Percentiles rank a stretch among this genome's conserved stretches.
These are phyloP conservation scores for Cryptoblepharus egeriae DNA, from an alignment of 2,797 vertebrate genomes.

Conservation along the genomic window DNA sequence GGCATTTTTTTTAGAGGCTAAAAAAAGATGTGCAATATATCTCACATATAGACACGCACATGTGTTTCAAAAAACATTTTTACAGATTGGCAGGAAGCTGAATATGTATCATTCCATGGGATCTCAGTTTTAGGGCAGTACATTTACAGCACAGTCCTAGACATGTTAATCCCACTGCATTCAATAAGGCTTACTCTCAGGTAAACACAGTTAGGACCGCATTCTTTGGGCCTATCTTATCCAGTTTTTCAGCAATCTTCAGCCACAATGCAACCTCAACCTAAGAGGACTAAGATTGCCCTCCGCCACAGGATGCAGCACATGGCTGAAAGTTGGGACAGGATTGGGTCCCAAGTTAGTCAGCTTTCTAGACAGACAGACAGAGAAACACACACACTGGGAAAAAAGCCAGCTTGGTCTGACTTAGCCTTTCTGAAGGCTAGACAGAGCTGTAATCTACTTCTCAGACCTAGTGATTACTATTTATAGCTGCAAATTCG, in stretches of 20 bases:
- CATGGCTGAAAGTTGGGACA: too few relatives aligned
- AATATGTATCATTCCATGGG: neutral
- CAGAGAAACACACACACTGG: neutral
- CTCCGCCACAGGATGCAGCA: too few relatives aligned
- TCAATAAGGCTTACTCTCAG: too few relatives aligned
- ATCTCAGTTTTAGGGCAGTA: neutral
- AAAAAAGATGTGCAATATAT: neutral
- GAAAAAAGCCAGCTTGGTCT: constrained; percentile 57
- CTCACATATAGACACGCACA: neutral
- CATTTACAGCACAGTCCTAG: neutral
- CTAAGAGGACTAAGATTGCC: too few relatives aligned
- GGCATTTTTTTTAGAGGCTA: neutral
- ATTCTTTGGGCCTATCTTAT: too few relatives aligned
- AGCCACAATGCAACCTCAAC: too few relatives aligned
- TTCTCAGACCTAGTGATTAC: constrained; percentile 66
- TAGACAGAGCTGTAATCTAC: constrained; percentile 63
- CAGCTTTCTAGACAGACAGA: neutral
- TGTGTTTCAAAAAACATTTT: neutral
- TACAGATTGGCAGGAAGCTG: neutral
- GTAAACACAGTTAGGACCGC: too few relatives aligned
- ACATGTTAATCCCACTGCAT: too few relatives aligned
- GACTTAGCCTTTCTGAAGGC: constrained; percentile 58
- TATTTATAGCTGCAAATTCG: constrained; percentile 68
- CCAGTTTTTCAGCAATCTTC: too few relatives aligned
- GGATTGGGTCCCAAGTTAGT: too few relatives aligned